phyloP scores from a whole-genome alignment of 1,140 invertebrate genomes.

The Calosoma granatense region DNA sequence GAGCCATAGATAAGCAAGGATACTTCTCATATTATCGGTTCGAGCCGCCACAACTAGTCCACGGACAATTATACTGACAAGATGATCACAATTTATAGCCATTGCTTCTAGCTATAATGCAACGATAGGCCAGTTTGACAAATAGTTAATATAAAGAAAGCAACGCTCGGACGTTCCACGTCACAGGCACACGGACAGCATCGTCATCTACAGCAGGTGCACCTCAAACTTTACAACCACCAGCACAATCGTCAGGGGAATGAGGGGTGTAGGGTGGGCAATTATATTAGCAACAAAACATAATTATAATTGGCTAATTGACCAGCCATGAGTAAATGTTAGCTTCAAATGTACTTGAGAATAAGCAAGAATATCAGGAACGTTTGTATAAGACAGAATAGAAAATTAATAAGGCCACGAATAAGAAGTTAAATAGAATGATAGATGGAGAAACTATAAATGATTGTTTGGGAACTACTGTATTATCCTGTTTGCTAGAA shows the following conservation, averaged over 20 bases:
- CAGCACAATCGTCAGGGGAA: no score
- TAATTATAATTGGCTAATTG: no score
- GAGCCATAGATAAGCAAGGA: constrained; percentile 2
- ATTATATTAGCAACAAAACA: no score
- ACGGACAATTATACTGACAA: constrained; percentile 8
- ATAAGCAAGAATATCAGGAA: no score
- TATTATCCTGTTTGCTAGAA: background rate
- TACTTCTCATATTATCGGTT: constrained; percentile 4
- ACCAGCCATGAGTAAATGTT: no score
- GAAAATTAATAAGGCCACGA: no score
- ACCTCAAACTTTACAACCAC: no score
- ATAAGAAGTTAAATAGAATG: no score
- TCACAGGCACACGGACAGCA: no score
- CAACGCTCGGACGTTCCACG: background rate
- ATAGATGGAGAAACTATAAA: background rate
- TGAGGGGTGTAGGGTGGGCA: no score
- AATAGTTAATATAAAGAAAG: constrained; percentile 7
- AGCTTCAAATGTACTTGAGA: no score
- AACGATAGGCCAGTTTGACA: constrained; percentile 7
- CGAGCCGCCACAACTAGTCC: background rate
- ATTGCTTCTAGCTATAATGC: constrained; percentile 6
- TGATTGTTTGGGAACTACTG: background rate
- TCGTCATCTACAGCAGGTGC: background rate
- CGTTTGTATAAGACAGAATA: no score
- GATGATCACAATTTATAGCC: constrained; percentile 6